Conservation (phyloP, 64 coral and sea anemone genomes). For the Acropora tenuis region DNA sequence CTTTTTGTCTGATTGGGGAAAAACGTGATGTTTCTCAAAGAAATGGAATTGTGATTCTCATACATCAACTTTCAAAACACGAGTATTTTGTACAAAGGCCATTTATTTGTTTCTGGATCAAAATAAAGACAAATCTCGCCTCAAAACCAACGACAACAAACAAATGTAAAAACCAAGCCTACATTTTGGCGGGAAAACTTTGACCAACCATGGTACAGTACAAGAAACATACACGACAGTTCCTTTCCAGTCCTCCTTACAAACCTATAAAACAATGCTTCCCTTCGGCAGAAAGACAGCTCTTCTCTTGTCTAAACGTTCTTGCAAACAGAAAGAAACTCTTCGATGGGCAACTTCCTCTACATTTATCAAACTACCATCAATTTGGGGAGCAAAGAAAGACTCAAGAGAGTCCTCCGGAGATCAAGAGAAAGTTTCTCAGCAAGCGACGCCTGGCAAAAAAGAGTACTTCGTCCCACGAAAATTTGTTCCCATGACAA, state of each 20-base stretch:
- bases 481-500: conserved; percentile 88
- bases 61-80: no score
- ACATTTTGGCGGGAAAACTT: neutral
- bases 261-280: neutral
- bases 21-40: no score
- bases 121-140: no score
- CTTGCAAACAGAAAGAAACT: neutral
- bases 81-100: no score
- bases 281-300: neutral
- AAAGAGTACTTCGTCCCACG: conserved; percentile 65
- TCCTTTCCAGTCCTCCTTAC: neutral
- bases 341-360: neutral
- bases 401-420: neutral
- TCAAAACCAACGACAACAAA: no score
- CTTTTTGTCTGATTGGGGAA: no score
- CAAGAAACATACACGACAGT: neutral
- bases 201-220: neutral
- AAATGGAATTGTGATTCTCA: no score
- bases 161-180: neutral
- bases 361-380: conserved; percentile 7
- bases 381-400: neutral
- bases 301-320: neutral
- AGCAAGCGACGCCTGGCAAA: conserved; percentile 28
- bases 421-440: neutral
- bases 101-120: no score